Conservation (phyloP, 2,888 invertebrate species). For the Lasioglossum figueresi region DNA sequence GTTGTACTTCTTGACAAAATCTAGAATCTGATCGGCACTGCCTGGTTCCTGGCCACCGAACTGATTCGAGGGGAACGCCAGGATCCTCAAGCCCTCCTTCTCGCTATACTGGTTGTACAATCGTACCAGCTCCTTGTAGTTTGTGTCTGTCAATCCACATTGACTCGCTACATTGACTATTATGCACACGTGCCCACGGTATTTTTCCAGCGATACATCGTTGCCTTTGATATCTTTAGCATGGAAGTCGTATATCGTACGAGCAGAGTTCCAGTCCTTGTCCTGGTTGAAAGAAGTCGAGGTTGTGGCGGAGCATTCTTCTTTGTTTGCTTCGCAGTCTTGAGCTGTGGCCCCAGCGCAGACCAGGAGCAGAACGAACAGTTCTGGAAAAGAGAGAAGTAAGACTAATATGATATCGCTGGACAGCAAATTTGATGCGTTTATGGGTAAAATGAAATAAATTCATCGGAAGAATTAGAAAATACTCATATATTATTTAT, state of each 20-base stretch:
- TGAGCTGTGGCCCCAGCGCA: constrained; percentile 18
- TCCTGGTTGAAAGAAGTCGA: constrained; percentile 73
- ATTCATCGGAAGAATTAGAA: too few relatives aligned
- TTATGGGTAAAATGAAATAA: too few relatives aligned
- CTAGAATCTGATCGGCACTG: constrained; percentile 77
- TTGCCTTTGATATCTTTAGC: constrained; percentile 93
- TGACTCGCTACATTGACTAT: constrained; percentile 95
- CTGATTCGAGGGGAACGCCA: constrained; percentile 90
- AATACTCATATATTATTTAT: too few relatives aligned
- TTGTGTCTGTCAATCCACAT: constrained; percentile 92
- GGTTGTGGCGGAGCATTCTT: constrained; percentile 31
- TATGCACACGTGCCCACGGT: constrained; percentile 91
- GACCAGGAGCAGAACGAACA: constrained; percentile 19
- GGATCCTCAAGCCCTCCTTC: constrained; percentile 87
- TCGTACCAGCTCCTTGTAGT: constrained; percentile 92
- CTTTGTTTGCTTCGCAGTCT: constrained; percentile 30
- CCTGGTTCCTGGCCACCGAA: constrained; percentile 85
- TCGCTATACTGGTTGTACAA: constrained; percentile 90
- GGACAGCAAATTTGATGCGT: too few relatives aligned
- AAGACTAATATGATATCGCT: neutral
- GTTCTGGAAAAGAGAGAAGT: constrained; percentile 16
- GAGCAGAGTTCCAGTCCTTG: constrained; percentile 87
- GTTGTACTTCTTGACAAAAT: constrained; percentile 78
- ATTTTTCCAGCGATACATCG: constrained; percentile 90
- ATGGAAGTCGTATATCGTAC: constrained; percentile 92